These are phyloP conservation scores for Coregonus ussuriensis DNA, from an alignment of 2,797 vertebrate species.

Conservation along the genomic window DNA sequence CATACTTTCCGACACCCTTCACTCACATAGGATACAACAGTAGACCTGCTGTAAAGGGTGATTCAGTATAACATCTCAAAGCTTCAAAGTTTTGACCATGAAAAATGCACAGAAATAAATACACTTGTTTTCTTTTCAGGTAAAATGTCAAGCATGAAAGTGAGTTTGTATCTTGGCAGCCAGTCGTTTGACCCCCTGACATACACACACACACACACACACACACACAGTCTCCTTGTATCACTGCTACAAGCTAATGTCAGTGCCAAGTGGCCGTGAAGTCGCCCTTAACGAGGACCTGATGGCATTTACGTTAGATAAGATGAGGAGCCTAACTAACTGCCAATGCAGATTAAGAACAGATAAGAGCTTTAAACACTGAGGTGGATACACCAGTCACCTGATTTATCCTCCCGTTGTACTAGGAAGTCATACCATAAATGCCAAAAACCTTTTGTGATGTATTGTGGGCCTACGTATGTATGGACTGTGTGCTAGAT, in stretches of 20 bases:
- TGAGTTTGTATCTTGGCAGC: too few relatives aligned
- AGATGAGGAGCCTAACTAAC: constrained; percentile 71
- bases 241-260: constrained; percentile 47
- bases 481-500: not conserved
- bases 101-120: not conserved
- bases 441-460: not conserved
- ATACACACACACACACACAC: constrained; percentile 4
- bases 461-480: too few relatives aligned
- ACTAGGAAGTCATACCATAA: not conserved
- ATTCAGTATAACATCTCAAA: not conserved
- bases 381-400: constrained; percentile 57
- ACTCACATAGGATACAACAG: too few relatives aligned
- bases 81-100: not conserved
- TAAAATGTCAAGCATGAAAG: not conserved
- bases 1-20: too few relatives aligned
- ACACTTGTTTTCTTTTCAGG: not conserved
- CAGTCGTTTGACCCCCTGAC: not conserved
- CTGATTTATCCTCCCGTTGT: constrained; percentile 19
- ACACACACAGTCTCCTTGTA: constrained; percentile 44
- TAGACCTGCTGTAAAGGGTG: not conserved
- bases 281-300: constrained; percentile 73
- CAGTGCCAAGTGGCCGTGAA: constrained; percentile 70
- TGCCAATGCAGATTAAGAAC: constrained; percentile 70
- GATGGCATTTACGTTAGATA: constrained; percentile 84
- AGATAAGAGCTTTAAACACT: constrained; percentile 69